Percentiles rank a stretch among this genome's conserved stretches.
Conservation (phyloP, 2,888 invertebrate genomes). For the Caenorhabditis sulstoni region DNA sequence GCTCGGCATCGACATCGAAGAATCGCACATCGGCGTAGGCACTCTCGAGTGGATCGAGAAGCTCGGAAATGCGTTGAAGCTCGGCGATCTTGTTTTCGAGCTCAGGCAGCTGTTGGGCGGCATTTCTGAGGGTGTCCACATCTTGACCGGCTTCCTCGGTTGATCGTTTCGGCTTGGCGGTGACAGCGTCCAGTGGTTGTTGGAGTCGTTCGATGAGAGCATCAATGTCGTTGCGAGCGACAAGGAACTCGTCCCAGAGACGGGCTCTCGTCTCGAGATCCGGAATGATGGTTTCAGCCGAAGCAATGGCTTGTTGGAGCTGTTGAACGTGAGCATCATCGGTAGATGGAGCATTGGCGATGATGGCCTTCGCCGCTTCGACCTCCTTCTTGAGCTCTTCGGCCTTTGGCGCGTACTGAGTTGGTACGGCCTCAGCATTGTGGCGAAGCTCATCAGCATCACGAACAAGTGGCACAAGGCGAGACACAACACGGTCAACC, state of each 20-base stretch:
- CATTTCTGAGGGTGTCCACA: slow-evolving; percentile 43
- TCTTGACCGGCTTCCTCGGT: slow-evolving; percentile 54
- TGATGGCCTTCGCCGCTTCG: slow-evolving; percentile 46
- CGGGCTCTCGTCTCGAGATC: slow-evolving; percentile 61
- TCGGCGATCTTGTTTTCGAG: slow-evolving; percentile 51
- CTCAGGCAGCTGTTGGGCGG: slow-evolving; percentile 32
- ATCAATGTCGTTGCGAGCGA: slow-evolving; percentile 65
- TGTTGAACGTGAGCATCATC: slow-evolving; percentile 48
- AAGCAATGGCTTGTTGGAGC: slow-evolving; percentile 52
- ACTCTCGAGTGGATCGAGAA: slow-evolving; percentile 71
- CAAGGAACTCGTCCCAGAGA: slow-evolving; percentile 69
- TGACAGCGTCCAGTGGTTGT: slow-evolving; percentile 53
- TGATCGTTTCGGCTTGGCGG: slow-evolving; percentile 45
- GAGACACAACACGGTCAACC: slow-evolving; percentile 52
- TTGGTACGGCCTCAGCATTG: slow-evolving; percentile 66
- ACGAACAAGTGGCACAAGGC: slow-evolving; percentile 61
- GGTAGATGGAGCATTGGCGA: slow-evolving; percentile 42
- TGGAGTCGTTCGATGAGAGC: slow-evolving; percentile 60
- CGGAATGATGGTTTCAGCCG: slow-evolving; percentile 58
- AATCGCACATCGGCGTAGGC: slow-evolving; percentile 72
- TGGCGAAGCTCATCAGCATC: slow-evolving; percentile 60
- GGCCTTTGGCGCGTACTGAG: slow-evolving; percentile 62
- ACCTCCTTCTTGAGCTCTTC: slow-evolving; percentile 60
- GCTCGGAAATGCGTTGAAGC: slow-evolving; percentile 70
- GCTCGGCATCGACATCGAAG: slow-evolving; percentile 72